Base-by-base conservation (phyloP, 2,888 invertebrate genomes). In the Hofmannophila pseudospretella region DNA sequence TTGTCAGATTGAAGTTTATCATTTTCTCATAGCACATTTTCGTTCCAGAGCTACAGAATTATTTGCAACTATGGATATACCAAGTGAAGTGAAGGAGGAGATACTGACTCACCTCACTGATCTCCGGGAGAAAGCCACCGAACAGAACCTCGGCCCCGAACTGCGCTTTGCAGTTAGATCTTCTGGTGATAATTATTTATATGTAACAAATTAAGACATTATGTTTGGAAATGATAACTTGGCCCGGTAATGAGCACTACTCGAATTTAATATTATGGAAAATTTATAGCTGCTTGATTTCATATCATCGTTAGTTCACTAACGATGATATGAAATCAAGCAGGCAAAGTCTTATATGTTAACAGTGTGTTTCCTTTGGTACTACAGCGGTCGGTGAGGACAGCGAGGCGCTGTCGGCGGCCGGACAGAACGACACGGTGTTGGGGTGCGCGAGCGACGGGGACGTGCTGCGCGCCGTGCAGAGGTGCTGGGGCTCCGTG, bases 381-480 rank as follows among this genome's bases (percentile, higher is more conserved):
- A n/a, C 3, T 16, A 84, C 85, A 65, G 94, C 93, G 8, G 89
- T 93, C 28, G 92, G 92, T 3, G 96, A 96, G 78, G 96, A 96
- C 67, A 91, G 92, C 4, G 90, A 91, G 41, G 93, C 93, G 32
- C 76, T 93, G 7, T 95, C 95, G 0, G 92, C 94, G 2, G 96
- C 96, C 0, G 96, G 96, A 0, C 96, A 96, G 78, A 94, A 96
- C 75, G 91, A 92, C 41, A 94, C 94, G 0, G 89, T 91, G 42
- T 80, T 96, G 2, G 94, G 94, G 0, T 90, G 94, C 35, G 67
- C 65, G 23, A 88, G 85, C 1, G 68, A 78, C 26, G 74, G 70
- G 0, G 86, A 89, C 37, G 75, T 93, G 7, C 42, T 90, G 7
- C 58, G 76, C 19, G 91, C 90, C 4, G 79, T 96, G 1, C 77